These are phyloP conservation scores for Conus canariensis DNA, from an alignment of 2,888 invertebrate species.

Conservation along the genomic window DNA sequence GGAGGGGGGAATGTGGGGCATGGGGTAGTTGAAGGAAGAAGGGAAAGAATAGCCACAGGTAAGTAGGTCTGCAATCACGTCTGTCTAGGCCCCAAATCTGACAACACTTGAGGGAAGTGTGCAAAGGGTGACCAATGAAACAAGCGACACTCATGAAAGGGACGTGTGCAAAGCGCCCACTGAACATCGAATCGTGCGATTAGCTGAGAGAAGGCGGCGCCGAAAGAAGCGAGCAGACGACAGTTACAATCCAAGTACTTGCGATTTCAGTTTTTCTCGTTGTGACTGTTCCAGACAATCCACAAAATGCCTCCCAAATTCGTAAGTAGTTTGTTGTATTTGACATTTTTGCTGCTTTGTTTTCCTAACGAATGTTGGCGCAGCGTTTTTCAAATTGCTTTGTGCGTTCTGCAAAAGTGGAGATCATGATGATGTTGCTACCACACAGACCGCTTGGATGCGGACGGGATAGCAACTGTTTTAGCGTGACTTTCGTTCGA, in stretches of 20 bases:
- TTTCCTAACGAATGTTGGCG: no score
- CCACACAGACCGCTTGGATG: no score
- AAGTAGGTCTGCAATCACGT: no score
- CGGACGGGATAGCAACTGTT: background rate
- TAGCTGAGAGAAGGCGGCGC: background rate
- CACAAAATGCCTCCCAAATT: slow-evolving; percentile 34
- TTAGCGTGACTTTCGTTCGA: background rate
- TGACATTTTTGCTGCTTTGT: no score
- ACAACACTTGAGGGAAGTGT: background rate
- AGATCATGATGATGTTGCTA: no score
- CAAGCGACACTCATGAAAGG: background rate
- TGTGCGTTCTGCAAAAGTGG: no score
- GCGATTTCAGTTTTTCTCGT: background rate
- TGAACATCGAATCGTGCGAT: background rate
- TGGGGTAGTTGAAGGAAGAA: no score
- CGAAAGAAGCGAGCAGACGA: background rate
- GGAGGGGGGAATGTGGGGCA: no score
- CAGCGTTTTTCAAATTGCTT: no score
- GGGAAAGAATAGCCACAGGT: no score
- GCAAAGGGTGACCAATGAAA: slow-evolving; percentile 18
- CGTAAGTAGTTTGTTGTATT: slow-evolving; percentile 9
- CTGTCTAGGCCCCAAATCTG: no score
- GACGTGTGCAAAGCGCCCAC: slow-evolving; percentile 21
- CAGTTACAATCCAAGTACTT: background rate
- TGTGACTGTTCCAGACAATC: background rate